A percentile compares a stretch with the other conserved stretches of the same genome.
These are phyloP conservation scores for Allobates femoralis DNA, from an alignment of 2,797 vertebrate genomes.

Conservation along the genomic window DNA sequence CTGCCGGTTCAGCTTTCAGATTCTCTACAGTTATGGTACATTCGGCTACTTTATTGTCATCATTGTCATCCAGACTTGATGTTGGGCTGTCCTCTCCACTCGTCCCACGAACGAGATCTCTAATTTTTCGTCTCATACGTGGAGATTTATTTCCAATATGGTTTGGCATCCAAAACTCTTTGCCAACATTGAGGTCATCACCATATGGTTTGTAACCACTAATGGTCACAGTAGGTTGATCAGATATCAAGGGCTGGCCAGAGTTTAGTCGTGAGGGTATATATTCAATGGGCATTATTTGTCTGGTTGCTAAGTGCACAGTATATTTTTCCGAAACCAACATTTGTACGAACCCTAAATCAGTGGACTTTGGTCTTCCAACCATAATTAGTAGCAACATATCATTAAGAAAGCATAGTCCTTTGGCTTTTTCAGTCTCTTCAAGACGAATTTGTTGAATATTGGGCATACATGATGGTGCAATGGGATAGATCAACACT, in stretches of 20 bases:
- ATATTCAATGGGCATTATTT: slow-evolving; percentile 77
- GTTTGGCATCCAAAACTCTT: slow-evolving; percentile 82
- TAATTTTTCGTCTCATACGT: slow-evolving; percentile 77
- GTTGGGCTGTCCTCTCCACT: slow-evolving; percentile 72
- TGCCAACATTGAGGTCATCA: slow-evolving; percentile 71
- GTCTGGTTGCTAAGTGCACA: slow-evolving; percentile 82
- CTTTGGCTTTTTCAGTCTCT: slow-evolving; percentile 89
- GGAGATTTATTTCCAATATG: slow-evolving; percentile 74
- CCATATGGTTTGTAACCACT: slow-evolving; percentile 65
- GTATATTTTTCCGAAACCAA: slow-evolving; percentile 89
- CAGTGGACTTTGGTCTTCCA: slow-evolving; percentile 85
- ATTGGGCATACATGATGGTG: slow-evolving; percentile 82
- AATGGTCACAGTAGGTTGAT: slow-evolving; percentile 9
- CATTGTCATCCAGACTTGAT: slow-evolving; percentile 73
- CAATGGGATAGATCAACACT: slow-evolving; percentile 89
- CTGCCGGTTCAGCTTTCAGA: slow-evolving; percentile 75
- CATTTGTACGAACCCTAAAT: slow-evolving; percentile 87
- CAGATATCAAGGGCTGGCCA: slow-evolving; percentile 60
- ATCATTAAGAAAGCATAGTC: slow-evolving; percentile 88
- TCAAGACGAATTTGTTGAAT: slow-evolving; percentile 90
- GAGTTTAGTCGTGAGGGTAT: slow-evolving; percentile 57
- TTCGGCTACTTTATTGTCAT: slow-evolving; percentile 75
- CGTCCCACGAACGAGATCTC: slow-evolving; percentile 82
- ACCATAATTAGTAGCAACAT: slow-evolving; percentile 87
- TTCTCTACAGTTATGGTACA: slow-evolving; percentile 75